phyloP scores from a whole-genome alignment of 2,888 invertebrate genomes.

The Melipona bicolor region DNA sequence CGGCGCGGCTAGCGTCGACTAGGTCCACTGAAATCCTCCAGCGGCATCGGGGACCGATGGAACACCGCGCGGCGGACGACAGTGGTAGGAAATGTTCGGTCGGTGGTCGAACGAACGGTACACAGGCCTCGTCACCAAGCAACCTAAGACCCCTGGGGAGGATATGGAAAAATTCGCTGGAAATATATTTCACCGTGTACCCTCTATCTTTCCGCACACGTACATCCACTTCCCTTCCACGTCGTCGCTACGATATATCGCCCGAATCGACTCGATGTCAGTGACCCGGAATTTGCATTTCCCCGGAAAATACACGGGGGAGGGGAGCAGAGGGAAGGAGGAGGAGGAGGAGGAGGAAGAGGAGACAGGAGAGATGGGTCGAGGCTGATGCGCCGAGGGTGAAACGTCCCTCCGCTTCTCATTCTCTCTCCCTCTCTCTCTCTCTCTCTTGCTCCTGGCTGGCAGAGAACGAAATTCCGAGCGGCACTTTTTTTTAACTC shows the following conservation, averaged over 20 bases:
- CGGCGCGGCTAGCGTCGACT: background rate
- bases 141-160: conserved; percentile 40
- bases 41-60: too few relatives aligned
- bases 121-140: conserved; percentile 42
- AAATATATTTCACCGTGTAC: conserved; percentile 56
- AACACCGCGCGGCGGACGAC: too few relatives aligned
- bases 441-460: background rate
- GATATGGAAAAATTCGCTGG: conserved; percentile 63
- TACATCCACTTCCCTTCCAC: conserved; percentile 65
- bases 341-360: conserved; percentile 31
- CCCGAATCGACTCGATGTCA: conserved; percentile 70
- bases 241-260: conserved; percentile 70
- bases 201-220: conserved; percentile 67
- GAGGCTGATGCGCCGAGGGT: background rate
- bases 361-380: background rate
- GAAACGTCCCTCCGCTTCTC: background rate
- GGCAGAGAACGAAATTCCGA: conserved; percentile 51
- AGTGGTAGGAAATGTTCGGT: background rate
- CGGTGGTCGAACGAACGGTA: background rate
- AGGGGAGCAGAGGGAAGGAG: background rate
- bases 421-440: background rate
- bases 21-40: conserved; percentile 1
- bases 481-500: conserved; percentile 43
- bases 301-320: conserved; percentile 66
- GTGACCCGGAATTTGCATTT: conserved; percentile 76